Percentiles rank a stretch among this genome's conserved stretches.
phyloP scores from a whole-genome alignment of 2,888 invertebrate genomes.

The Litoditis marina region DNA sequence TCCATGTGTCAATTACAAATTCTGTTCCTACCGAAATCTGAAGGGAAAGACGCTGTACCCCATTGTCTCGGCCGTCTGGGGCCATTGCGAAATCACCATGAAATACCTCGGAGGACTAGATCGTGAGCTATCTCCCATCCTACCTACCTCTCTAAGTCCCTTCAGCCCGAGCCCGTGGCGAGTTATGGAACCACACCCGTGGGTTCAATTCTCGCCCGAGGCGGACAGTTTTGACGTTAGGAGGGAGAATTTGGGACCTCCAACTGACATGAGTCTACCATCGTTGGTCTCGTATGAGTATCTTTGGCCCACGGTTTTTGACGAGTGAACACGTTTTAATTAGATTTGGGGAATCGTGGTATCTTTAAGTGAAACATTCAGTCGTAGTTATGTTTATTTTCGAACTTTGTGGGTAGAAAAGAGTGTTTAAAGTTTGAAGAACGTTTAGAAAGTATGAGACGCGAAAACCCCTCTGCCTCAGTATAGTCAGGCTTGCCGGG shows the following conservation, averaged over 20 bases:
- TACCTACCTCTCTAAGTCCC: conserved; percentile 11
- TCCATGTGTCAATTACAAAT: too few relatives aligned
- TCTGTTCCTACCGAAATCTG: conserved; percentile 91
- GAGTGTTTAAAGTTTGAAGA: too few relatives aligned
- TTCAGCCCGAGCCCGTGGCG: conserved; percentile 13
- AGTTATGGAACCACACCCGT: conserved; percentile 1
- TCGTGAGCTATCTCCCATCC: too few relatives aligned
- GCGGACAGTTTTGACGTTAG: background rate
- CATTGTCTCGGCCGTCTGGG: conserved; percentile 98
- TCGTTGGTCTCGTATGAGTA: conserved; percentile 23
- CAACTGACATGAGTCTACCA: too few relatives aligned
- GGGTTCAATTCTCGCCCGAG: conserved; percentile 12
- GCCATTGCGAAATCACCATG: conserved; percentile 99
- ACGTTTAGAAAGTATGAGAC: too few relatives aligned
- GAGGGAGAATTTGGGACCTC: too few relatives aligned
- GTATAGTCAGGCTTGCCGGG: too few relatives aligned
- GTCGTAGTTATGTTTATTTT: too few relatives aligned
- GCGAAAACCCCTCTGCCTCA: too few relatives aligned
- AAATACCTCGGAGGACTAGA: conserved; percentile 95
- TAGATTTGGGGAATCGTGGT: too few relatives aligned
- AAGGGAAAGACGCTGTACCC: conserved; percentile 91
- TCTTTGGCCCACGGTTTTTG: conserved; percentile 26
- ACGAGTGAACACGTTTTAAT: conserved; percentile 12
- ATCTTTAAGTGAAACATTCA: too few relatives aligned
- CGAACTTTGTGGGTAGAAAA: too few relatives aligned